Conservation (phyloP, 2,113 vertebrate species). For the Cyanoramphus novaezelandiae region DNA sequence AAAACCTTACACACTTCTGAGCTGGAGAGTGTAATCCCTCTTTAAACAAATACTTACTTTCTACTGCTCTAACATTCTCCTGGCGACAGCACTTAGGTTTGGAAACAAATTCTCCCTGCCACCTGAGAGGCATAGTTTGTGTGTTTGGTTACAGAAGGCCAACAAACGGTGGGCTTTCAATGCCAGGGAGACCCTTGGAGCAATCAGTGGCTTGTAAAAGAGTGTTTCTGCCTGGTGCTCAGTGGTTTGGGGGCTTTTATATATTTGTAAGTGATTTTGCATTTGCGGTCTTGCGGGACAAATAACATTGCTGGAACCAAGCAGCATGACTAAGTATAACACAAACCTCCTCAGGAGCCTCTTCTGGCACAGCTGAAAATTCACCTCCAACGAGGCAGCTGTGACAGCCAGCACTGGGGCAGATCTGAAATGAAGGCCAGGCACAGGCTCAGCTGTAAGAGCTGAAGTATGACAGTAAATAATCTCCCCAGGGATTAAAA, state of each 20-base stretch:
- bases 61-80: neutral
- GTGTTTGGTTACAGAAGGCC: slow-evolving; percentile 27
- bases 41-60: slow-evolving; percentile 35
- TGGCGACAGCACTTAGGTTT: neutral
- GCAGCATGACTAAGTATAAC: slow-evolving; percentile 19
- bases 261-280: slow-evolving; percentile 48
- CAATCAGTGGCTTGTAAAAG: slow-evolving; percentile 36
- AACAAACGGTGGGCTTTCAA: neutral
- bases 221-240: slow-evolving; percentile 7
- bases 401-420: neutral
- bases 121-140: neutral
- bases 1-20: neutral
- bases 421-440: neutral
- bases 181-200: slow-evolving; percentile 39
- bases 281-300: slow-evolving; percentile 42
- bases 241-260: slow-evolving; percentile 43
- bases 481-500: slow-evolving; percentile 20
- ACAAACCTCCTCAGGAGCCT: slow-evolving; percentile 18
- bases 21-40: neutral
- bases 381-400: slow-evolving; percentile 22
- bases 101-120: neutral
- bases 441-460: slow-evolving; percentile 7
- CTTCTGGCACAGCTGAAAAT: slow-evolving; percentile 35
- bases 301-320: slow-evolving; percentile 28
- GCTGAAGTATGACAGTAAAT: slow-evolving; percentile 13